Conservation (phyloP, 2,888 invertebrate species). For the Chironomus tentans region DNA sequence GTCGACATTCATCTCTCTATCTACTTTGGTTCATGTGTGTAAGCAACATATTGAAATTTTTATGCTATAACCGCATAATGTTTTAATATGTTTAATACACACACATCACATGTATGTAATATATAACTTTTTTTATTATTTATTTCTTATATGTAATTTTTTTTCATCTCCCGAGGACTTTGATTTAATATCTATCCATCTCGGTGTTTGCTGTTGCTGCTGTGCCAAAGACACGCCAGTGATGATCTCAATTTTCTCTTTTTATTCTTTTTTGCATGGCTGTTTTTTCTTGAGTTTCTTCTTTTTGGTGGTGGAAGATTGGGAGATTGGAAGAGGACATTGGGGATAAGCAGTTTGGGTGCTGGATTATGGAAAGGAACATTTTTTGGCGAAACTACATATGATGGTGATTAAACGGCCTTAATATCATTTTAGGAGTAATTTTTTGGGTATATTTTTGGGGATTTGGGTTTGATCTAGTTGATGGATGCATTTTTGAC, state of each 20-base stretch:
- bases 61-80: slow-evolving; percentile 4
- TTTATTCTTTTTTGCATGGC: neutral
- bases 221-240: neutral
- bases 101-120: neutral
- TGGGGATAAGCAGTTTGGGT: no score
- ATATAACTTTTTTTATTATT: neutral
- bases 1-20: no score
- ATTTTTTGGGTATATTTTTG: no score
- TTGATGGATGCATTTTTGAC: no score
- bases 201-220: neutral
- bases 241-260: slow-evolving; percentile 10
- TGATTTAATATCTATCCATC: slow-evolving; percentile 20
- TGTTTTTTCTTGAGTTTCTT: no score
- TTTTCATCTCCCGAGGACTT: neutral
- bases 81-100: slow-evolving; percentile 6
- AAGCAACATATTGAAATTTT: slow-evolving; percentile 22
- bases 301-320: no score
- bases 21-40: neutral
- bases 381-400: no score
- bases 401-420: no score
- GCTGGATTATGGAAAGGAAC: no score
- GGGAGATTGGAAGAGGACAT: no score
- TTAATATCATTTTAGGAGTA: no score
- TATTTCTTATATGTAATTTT: neutral
- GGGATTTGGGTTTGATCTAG: no score